These are phyloP conservation scores for Himalopsyche anomala DNA, from an alignment of 2,888 invertebrate genomes.

Conservation along the genomic window DNA sequence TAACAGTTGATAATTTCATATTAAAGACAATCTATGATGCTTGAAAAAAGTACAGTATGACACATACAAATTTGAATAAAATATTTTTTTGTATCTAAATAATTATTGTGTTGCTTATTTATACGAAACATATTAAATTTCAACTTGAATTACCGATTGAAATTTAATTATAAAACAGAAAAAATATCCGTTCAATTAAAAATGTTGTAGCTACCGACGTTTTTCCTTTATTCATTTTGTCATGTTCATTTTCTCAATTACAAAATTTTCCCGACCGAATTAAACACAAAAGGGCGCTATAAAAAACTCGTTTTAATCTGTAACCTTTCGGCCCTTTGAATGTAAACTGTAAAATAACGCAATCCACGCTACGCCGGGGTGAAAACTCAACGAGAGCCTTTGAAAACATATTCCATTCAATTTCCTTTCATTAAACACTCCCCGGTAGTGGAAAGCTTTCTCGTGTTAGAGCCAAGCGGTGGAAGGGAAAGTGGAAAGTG, in stretches of 20 bases:
- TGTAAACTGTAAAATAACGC: constrained; percentile 47
- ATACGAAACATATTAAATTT: too few relatives aligned
- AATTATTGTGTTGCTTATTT: too few relatives aligned
- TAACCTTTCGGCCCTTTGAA: constrained; percentile 45
- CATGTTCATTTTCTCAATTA: constrained; percentile 41
- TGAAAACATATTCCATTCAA: constrained; percentile 65
- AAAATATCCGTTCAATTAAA: too few relatives aligned
- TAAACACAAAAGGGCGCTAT: constrained; percentile 39
- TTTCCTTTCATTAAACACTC: constrained; percentile 65
- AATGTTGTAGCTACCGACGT: too few relatives aligned
- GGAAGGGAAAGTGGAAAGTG: constrained; percentile 51
- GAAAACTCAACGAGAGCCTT: constrained; percentile 59
- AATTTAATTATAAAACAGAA: too few relatives aligned
- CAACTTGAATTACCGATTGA: too few relatives aligned
- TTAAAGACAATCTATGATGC: too few relatives aligned
- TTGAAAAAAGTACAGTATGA: too few relatives aligned
- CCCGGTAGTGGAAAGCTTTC: constrained; percentile 64
- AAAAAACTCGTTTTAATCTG: constrained; percentile 51
- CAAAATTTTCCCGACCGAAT: constrained; percentile 36
- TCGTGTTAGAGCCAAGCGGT: constrained; percentile 52
- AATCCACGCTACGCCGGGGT: constrained; percentile 52
- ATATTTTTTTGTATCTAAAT: too few relatives aligned
- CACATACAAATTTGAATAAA: too few relatives aligned
- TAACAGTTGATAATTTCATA: too few relatives aligned
- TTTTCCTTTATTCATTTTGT: constrained; percentile 7